Conservation (phyloP, 2,797 vertebrate genomes). For the Lepilemur septentrionalis region DNA sequence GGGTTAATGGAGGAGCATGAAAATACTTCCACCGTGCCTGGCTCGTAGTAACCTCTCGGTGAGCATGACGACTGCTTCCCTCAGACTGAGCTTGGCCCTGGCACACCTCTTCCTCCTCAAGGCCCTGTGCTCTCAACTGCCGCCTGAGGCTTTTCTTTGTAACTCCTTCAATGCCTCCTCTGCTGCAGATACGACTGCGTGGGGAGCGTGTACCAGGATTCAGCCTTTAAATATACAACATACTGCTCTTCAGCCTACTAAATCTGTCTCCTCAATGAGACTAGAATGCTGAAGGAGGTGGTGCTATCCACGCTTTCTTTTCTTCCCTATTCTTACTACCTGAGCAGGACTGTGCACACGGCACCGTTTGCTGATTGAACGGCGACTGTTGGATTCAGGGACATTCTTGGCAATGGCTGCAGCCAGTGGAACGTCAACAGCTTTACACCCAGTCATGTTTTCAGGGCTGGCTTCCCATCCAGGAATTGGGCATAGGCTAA, state of each 20-base stretch:
- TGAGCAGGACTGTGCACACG: rapidly evolving
- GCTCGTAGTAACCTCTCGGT: neutral
- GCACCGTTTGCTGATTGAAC: neutral
- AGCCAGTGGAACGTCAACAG: neutral
- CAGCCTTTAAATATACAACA: rapidly evolving
- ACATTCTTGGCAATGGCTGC: neutral
- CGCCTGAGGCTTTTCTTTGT: neutral
- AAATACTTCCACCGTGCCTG: neutral
- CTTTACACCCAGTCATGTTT: neutral
- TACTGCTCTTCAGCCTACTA: neutral
- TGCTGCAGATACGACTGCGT: neutral
- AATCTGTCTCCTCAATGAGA: neutral
- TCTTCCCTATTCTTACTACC: neutral
- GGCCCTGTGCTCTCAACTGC: neutral
- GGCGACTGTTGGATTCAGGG: neutral
- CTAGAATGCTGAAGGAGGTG: neutral
- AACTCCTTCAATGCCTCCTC: neutral
- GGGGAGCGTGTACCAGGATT: rapidly evolving
- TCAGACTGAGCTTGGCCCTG: too few species aligned
- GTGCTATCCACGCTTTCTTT: rapidly evolving
- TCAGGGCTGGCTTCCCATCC: neutral
- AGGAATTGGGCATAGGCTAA: neutral
- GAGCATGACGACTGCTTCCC: neutral
- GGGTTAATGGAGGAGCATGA: neutral
- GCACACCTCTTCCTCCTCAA: neutral